Evolutionary conservation across 2,113 vertebrate species (phyloP).

Genomic region (Antechinus stuartii): DNA sequence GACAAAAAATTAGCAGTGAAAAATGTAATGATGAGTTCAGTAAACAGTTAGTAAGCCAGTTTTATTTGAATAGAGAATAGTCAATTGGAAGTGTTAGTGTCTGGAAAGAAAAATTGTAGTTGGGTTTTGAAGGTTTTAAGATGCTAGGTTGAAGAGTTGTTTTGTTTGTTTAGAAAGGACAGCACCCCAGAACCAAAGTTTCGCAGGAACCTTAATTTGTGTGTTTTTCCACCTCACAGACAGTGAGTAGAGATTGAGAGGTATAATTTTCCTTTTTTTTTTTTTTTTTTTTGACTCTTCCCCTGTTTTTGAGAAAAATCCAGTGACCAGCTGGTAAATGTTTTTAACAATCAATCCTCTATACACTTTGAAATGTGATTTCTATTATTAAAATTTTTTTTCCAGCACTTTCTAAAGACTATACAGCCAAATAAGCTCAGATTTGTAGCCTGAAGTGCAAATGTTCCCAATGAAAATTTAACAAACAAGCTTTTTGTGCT

Average conservation of each 20-base stretch:
- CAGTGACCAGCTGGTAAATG: neutral
- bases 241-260: neutral
- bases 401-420: neutral
- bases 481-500: neutral
- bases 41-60: neutral
- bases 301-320: neutral
- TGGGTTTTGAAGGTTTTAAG: neutral
- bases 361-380: neutral
- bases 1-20: neutral
- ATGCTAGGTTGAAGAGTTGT: neutral
- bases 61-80: neutral
- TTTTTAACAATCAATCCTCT: neutral
- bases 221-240: neutral
- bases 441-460: neutral
- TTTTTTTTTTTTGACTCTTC: neutral
- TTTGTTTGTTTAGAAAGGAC: neutral
- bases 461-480: neutral
- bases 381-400: neutral
- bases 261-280: neutral
- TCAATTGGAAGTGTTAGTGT: neutral
- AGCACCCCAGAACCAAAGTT: neutral
- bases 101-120: neutral
- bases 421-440: neutral
- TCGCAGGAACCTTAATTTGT: neutral
- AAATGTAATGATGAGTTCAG: neutral